These are phyloP conservation scores for Procavia capensis DNA, from an alignment of 2,113 vertebrate species.

Conservation along the genomic window DNA sequence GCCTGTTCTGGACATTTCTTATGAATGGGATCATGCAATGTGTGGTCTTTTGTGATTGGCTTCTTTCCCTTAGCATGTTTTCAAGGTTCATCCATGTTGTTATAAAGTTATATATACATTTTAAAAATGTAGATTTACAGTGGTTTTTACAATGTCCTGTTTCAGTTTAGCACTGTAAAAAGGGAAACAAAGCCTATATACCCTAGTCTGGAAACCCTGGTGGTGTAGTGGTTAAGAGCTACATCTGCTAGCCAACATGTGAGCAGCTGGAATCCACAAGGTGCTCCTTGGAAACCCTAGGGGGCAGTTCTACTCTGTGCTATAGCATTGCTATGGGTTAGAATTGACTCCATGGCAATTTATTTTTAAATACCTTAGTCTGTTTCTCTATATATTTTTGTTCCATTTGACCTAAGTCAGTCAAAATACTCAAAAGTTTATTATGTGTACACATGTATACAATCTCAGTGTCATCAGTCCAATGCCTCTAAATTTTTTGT, in stretches of 20 bases:
- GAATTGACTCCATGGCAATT: no score
- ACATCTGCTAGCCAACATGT: no score
- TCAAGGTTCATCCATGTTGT: neutral
- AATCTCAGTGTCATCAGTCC: neutral
- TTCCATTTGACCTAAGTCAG: slow-evolving; percentile 18
- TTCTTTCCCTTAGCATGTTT: slow-evolving; percentile 25
- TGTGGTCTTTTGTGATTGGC: no score
- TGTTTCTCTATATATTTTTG: slow-evolving; percentile 1
- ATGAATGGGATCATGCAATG: no score
- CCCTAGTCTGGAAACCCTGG: neutral
- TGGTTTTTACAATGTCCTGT: slow-evolving; percentile 2
- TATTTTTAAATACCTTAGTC: neutral
- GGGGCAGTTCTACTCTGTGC: no score
- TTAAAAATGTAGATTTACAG: neutral
- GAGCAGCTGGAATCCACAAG: no score
- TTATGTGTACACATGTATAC: neutral
- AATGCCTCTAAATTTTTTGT: neutral
- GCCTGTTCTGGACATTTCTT: no score
- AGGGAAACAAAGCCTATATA: slow-evolving; percentile 8
- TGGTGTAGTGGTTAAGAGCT: no score
- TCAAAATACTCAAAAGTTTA: slow-evolving; percentile 21
- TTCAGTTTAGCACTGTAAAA: neutral
- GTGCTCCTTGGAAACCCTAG: no score
- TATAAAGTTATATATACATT: neutral
- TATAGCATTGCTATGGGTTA: no score